Conservation (phyloP, 1,140 invertebrate genomes). For the Trachymyrmex septentrionalis region DNA sequence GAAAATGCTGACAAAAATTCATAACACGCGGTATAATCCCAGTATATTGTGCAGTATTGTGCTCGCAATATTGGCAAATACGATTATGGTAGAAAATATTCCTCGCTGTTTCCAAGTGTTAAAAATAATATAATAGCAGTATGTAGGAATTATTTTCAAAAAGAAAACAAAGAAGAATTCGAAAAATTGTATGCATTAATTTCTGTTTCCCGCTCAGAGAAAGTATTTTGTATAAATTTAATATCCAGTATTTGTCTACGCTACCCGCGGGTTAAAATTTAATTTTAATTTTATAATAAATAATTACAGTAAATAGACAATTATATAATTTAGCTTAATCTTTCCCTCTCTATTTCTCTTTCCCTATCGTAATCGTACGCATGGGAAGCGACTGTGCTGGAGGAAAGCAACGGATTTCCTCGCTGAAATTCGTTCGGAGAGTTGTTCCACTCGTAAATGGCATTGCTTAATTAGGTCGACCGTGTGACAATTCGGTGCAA, state of each 20-base stretch:
- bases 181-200: conserved; percentile 19
- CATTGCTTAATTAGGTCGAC: conserved; percentile 73
- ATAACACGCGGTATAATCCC: background rate
- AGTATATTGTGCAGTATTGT: background rate
- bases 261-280: background rate
- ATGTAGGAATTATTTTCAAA: background rate
- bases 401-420: conserved; percentile 52
- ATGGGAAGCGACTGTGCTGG: conserved; percentile 8
- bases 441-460: conserved; percentile 68
- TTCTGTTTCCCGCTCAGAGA: background rate
- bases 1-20: conserved; percentile 31
- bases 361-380: conserved; percentile 14
- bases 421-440: conserved; percentile 53
- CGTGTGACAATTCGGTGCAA: conserved; percentile 72
- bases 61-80: conserved; percentile 14
- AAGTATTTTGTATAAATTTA: background rate
- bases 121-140: background rate
- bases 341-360: background rate
- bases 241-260: conserved; percentile 2
- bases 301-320: conserved; percentile 31
- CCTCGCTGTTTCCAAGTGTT: background rate
- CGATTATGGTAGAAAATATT: conserved; percentile 12
- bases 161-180: background rate
- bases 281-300: conserved; percentile 5
- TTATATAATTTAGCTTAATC: conserved; percentile 18